Percentiles rank a stretch among this genome's conserved stretches.
phyloP scores from a whole-genome alignment of 1,140 invertebrate species.

The Pseudomyrmex pallidus region DNA sequence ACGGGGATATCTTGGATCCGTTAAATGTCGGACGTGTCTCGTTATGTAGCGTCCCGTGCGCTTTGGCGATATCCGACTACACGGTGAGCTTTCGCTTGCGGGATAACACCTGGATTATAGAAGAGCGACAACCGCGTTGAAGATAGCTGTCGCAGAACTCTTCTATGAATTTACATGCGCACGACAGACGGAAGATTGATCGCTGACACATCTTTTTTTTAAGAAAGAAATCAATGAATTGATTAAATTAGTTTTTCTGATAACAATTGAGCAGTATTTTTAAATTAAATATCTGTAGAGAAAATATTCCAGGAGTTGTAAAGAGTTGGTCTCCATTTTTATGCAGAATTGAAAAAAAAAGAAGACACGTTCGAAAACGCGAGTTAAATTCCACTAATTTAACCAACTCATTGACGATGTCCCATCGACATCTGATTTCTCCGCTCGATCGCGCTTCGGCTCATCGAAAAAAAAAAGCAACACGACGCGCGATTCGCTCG shows the following conservation, averaged over 20 bases:
- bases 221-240: neutral
- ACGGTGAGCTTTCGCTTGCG: constrained; percentile 37
- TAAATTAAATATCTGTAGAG: neutral
- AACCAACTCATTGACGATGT: neutral
- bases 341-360: neutral
- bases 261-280: neutral
- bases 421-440: constrained; percentile 17
- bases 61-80: constrained; percentile 28
- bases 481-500: constrained; percentile 32
- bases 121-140: neutral
- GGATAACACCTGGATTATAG: constrained; percentile 54
- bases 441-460: neutral
- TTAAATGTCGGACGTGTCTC: constrained; percentile 67
- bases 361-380: neutral
- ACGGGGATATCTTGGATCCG: constrained; percentile 68
- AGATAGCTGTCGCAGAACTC: constrained; percentile 49
- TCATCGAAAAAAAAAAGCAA: constrained; percentile 26
- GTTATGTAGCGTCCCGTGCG: constrained; percentile 63
- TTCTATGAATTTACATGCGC: neutral
- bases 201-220: neutral
- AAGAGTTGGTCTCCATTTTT: too few relatives aligned
- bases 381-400: constrained; percentile 22
- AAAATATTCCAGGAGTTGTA: neutral
- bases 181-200: constrained; percentile 7
- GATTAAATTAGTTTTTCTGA: neutral